Conservation (phyloP, 2,888 invertebrate species). For the Drosophila cognata region DNA sequence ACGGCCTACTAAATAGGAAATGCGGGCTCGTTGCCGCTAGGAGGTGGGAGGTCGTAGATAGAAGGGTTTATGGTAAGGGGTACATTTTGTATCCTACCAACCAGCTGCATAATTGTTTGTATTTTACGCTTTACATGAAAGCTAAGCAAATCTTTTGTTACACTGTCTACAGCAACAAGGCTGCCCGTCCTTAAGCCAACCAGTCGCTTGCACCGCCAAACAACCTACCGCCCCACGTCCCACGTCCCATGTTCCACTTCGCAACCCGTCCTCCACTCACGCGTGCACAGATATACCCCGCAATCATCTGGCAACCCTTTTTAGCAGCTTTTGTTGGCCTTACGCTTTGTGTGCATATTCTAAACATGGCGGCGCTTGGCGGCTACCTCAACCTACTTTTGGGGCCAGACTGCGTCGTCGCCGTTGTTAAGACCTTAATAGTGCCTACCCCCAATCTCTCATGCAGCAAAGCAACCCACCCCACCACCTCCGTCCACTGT, state of each 20-base stretch:
- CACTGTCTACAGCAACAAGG: conserved; percentile 70
- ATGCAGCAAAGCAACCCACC: conserved; percentile 1
- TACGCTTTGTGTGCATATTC: conserved; percentile 79
- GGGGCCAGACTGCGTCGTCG: conserved; percentile 57
- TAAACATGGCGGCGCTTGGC: conserved; percentile 74
- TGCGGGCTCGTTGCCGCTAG: conserved; percentile 25
- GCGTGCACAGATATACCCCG: conserved; percentile 2
- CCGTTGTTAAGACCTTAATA: conserved; percentile 71
- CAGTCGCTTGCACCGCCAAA: conserved; percentile 17
- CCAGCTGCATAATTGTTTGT: conserved; percentile 79
- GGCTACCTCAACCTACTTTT: conserved; percentile 79
- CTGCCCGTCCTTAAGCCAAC: conserved; percentile 18
- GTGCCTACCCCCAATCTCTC: conserved; percentile 36
- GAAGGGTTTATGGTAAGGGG: neutral
- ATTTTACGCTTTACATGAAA: conserved; percentile 82
- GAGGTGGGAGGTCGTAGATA: neutral
- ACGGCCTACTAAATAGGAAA: conserved; percentile 72
- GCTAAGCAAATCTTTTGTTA: conserved; percentile 81
- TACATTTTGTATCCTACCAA: conserved; percentile 41
- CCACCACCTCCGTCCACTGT: conserved; percentile 1
- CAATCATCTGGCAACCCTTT: conserved; percentile 57
- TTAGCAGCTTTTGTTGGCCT: conserved; percentile 71
- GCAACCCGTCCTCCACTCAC: conserved; percentile 1
- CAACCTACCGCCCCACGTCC: conserved; percentile 1
- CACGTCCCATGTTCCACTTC: neutral